These are phyloP conservation scores for Bryconaethiops microstoma DNA, from an alignment of 2,797 vertebrate genomes.

Conservation along the genomic window DNA sequence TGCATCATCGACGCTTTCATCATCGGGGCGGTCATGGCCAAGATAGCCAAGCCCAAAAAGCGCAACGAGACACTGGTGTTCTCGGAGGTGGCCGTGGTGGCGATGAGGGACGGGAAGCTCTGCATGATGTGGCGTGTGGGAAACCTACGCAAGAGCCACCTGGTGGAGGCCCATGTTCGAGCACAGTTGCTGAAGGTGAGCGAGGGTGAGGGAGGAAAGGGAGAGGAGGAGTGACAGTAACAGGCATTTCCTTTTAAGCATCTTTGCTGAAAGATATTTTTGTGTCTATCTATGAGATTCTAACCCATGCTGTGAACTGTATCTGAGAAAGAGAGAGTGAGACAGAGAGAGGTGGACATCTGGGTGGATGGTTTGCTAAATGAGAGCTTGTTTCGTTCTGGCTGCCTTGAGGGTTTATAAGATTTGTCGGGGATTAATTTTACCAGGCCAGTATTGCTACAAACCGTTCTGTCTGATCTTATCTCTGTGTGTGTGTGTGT, in stretches of 20 bases:
- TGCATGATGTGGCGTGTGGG: constrained; percentile 95
- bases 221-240: not conserved
- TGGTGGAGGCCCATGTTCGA: constrained; percentile 92
- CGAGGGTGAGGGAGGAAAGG: not conserved
- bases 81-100: constrained; percentile 87
- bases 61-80: constrained; percentile 92
- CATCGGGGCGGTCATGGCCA: constrained; percentile 92
- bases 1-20: constrained; percentile 95
- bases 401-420: constrained; percentile 73
- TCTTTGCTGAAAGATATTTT: constrained; percentile 14
- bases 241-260: not conserved
- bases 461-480: constrained; percentile 59
- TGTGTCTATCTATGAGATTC: not conserved
- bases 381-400: constrained; percentile 77
- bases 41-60: constrained; percentile 96
- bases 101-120: constrained; percentile 86
- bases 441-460: constrained; percentile 57
- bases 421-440: constrained; percentile 80
- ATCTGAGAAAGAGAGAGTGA: constrained; percentile 7
- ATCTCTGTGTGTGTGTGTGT: constrained; percentile 18
- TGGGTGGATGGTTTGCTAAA: constrained; percentile 72
- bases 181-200: constrained; percentile 89
- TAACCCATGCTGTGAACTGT: not conserved
- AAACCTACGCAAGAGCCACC: constrained; percentile 90
- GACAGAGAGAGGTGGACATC: constrained; percentile 46